Conservation (phyloP, 2,113 vertebrate genomes). For the Ceratotherium simum region DNA sequence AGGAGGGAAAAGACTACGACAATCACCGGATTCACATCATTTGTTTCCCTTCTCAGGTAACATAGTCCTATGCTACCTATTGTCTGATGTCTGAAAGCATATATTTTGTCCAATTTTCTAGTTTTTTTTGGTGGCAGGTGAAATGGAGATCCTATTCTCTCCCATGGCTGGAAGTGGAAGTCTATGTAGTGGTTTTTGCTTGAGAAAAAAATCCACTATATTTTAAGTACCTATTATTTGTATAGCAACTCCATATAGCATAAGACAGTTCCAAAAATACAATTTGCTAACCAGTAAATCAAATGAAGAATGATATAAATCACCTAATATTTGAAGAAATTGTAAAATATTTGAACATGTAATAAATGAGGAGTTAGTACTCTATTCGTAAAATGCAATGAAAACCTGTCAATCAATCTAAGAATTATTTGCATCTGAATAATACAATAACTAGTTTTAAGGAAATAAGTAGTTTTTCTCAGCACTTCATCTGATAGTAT, state of each 20-base stretch:
- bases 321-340: slow-evolving; percentile 2
- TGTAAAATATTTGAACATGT: not conserved
- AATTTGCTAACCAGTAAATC: not conserved
- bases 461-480: not conserved
- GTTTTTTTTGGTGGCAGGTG: not conserved
- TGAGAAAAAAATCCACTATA: not conserved
- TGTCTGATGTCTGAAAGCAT: not conserved
- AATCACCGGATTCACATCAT: not conserved
- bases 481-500: not conserved
- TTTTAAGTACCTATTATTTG: not conserved
- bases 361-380: not conserved
- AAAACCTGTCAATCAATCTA: not conserved
- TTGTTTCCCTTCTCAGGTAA: not conserved
- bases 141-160: not conserved
- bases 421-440: not conserved
- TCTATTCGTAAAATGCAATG: not conserved
- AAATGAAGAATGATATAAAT: slow-evolving; percentile 21
- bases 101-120: not conserved
- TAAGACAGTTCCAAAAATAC: not conserved
- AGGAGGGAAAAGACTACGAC: not conserved
- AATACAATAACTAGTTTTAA: slow-evolving; percentile 24
- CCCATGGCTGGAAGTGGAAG: not conserved
- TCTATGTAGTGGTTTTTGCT: not conserved
- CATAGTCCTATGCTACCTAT: not conserved
- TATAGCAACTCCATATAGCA: not conserved